These are phyloP conservation scores for Noctua janthe DNA, from an alignment of 2,888 invertebrate genomes.

Conservation along the genomic window DNA sequence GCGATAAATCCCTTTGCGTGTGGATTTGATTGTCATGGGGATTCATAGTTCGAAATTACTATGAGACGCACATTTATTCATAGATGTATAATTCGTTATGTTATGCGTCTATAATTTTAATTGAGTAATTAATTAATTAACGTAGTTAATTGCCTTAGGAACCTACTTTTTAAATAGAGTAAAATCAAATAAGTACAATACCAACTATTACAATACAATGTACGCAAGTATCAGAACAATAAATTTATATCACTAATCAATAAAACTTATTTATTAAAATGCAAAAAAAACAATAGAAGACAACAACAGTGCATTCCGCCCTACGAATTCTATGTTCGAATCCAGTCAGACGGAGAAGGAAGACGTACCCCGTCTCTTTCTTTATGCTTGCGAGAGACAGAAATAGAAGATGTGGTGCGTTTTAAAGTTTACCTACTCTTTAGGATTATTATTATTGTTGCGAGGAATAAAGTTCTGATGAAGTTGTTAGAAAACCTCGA, in stretches of 20 bases:
- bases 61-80: background rate
- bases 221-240: background rate
- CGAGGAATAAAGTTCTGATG: background rate
- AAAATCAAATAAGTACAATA: background rate
- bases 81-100: background rate
- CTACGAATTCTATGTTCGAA: slow-evolving; percentile 49
- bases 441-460: background rate
- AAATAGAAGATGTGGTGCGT: slow-evolving; percentile 54
- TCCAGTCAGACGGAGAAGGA: slow-evolving; percentile 50
- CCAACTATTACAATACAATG: background rate
- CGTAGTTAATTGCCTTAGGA: background rate
- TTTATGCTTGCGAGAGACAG: slow-evolving; percentile 44
- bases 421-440: slow-evolving; percentile 24
- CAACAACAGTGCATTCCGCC: slow-evolving; percentile 40
- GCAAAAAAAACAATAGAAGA: slow-evolving; percentile 3
- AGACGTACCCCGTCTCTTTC: slow-evolving; percentile 45
- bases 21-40: slow-evolving; percentile 6
- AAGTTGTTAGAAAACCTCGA: background rate
- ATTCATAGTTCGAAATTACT: background rate
- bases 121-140: background rate
- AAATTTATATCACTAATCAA: background rate
- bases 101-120: background rate
- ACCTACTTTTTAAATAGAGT: background rate
- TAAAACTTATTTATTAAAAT: background rate
- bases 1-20: background rate